Evolutionary conservation across 2,888 invertebrate genomes (phyloP), one percentile per base, ranked within the genome.

Genomic region (Patella ulyssiponensis): DNA sequence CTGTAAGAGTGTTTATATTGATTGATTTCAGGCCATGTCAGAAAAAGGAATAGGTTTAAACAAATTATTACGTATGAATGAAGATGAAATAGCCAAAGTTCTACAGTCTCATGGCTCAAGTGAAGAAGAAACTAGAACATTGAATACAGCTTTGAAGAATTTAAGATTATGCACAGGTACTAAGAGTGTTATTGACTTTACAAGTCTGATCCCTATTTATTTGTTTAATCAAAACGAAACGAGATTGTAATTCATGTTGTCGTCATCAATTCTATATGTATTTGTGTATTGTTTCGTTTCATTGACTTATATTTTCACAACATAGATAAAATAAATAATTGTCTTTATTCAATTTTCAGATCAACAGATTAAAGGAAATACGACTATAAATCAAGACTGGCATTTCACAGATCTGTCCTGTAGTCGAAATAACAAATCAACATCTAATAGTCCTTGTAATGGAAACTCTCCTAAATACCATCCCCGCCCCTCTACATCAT

Each of bases 131-230:
- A 93, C 95, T 75, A 94, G 95, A 77, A 94, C 96, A 73, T 93
- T 98, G 72, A 95, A 95, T 81, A 94, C 95, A 85, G 98, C 98
- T 75, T 94, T 97, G 92, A 95, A 95, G 86, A 96, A 97, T 91
- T 94, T 98, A 73, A 94, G 95, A 86, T 94, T 95, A 89, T 98
- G 96, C 89, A 96, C 95, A 88, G 96, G 96, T 96, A 90, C 88
- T 74, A 44, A 11, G 14, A 4, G 27, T 20, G 73, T 12, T 20
- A n/a, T 7, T 74, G 17, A 9, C 27, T 14, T 20, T 20, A 64
- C n/a, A 64, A 64, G 1, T 7, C 12, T 64, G 20, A 64, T 20
- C 9, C 7, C 20, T n/a, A 72, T 51, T 5, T 72, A 54, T 14
- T 12, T 44, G 9, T 44, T 44, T 9, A 44, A 44, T 44, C 44